Conservation (phyloP, 2,888 invertebrate genomes). For the Tortrix viridana region DNA sequence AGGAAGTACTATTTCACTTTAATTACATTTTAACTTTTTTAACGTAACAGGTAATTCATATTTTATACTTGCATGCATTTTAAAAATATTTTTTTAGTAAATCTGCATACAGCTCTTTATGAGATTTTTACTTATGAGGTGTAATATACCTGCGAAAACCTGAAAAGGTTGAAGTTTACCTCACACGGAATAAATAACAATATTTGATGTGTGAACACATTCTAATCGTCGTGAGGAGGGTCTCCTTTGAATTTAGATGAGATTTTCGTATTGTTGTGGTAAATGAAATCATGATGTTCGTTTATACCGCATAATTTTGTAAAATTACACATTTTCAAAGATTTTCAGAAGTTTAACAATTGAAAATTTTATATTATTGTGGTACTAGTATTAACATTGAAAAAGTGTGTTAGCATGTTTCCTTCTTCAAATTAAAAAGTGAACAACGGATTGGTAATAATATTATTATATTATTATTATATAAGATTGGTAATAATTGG, state of each 20-base stretch:
- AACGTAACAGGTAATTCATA: slow-evolving; percentile 23
- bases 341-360: no score
- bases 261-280: not conserved
- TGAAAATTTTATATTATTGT: no score
- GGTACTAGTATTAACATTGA: no score
- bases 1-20: not conserved
- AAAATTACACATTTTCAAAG: no score
- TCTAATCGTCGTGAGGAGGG: not conserved
- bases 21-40: no score
- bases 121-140: no score
- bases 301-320: no score
- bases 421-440: no score
- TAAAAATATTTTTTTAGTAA: not conserved
- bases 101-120: not conserved
- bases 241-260: slow-evolving; percentile 8
- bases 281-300: not conserved
- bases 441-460: no score
- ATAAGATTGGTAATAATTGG: no score
- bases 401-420: no score
- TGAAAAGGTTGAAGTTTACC: slow-evolving; percentile 9
- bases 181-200: slow-evolving; percentile 8
- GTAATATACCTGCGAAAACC: not conserved
- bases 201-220: slow-evolving; percentile 10
- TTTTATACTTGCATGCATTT: not conserved
- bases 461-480: no score